Evolutionary conservation across 2,888 invertebrate genomes (phyloP).

Genomic region (Tipula helvola): DNA sequence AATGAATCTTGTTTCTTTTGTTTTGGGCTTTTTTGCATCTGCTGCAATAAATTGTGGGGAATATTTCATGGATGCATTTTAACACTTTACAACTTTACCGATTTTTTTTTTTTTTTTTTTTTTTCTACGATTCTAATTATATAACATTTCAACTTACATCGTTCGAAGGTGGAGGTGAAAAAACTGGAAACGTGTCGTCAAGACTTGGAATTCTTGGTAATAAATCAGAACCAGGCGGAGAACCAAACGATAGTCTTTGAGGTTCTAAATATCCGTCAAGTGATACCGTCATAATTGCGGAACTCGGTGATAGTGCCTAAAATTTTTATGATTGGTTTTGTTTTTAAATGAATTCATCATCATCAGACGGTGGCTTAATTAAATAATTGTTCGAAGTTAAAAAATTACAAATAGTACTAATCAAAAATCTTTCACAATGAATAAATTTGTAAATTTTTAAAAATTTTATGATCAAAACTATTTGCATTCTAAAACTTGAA

Average conservation of each 20-base stretch:
- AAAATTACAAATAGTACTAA: not conserved
- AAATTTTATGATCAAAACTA: not conserved
- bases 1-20: not conserved
- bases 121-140: not conserved
- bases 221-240: conserved; percentile 61
- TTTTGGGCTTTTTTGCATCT: not conserved
- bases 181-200: conserved; percentile 75
- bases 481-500: conserved; percentile 15
- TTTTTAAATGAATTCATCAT: not conserved
- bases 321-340: not conserved
- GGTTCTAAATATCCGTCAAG: conserved; percentile 79
- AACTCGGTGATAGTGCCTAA: conserved; percentile 64
- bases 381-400: not conserved
- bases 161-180: conserved; percentile 62
- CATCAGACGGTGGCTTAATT: not conserved
- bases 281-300: conserved; percentile 72
- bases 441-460: not conserved
- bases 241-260: conserved; percentile 66
- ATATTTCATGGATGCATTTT: not conserved
- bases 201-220: conserved; percentile 53
- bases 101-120: not conserved
- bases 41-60: not conserved
- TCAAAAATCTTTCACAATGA: not conserved
- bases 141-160: not conserved
- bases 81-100: not conserved